These are phyloP conservation scores for Dermolepida albohirtum DNA, from an alignment of 2,888 invertebrate species.

Conservation along the genomic window DNA sequence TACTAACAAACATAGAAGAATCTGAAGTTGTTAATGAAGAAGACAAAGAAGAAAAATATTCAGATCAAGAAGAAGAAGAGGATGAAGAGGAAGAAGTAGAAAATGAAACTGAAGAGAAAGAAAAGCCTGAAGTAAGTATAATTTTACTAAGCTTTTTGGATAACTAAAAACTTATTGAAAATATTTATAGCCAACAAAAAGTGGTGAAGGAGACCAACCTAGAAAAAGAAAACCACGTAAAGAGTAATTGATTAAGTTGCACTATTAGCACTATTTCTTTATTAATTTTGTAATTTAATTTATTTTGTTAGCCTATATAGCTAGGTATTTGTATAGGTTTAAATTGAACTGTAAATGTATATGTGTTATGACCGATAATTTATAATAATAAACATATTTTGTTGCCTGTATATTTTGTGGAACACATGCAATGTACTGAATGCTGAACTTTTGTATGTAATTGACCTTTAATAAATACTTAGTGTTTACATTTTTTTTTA, in stretches of 20 bases:
- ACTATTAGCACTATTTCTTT: slow-evolving; percentile 30
- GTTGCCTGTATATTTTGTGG: slow-evolving; percentile 41
- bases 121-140: slow-evolving; percentile 36
- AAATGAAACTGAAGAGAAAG: slow-evolving; percentile 48
- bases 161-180: not conserved
- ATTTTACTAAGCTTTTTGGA: not conserved
- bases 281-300: slow-evolving; percentile 31
- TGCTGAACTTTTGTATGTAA: slow-evolving; percentile 41
- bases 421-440: slow-evolving; percentile 38
- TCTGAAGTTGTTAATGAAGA: slow-evolving; percentile 56
- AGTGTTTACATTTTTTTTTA: slow-evolving; percentile 35
- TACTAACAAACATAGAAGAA: slow-evolving; percentile 59
- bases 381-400: slow-evolving; percentile 27
- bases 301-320: slow-evolving; percentile 40
- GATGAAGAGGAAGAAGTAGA: slow-evolving; percentile 59
- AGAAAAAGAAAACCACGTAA: slow-evolving; percentile 62
- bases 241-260: slow-evolving; percentile 53
- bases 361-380: slow-evolving; percentile 36
- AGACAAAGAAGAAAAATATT: slow-evolving; percentile 50
- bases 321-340: slow-evolving; percentile 33
- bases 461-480: slow-evolving; percentile 39
- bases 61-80: slow-evolving; percentile 59
- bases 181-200: slow-evolving; percentile 46
- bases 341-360: slow-evolving; percentile 36
- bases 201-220: slow-evolving; percentile 55